Evolutionary conservation across 2,888 invertebrate species (phyloP).

Genomic region (Brenthis daphne): DNA sequence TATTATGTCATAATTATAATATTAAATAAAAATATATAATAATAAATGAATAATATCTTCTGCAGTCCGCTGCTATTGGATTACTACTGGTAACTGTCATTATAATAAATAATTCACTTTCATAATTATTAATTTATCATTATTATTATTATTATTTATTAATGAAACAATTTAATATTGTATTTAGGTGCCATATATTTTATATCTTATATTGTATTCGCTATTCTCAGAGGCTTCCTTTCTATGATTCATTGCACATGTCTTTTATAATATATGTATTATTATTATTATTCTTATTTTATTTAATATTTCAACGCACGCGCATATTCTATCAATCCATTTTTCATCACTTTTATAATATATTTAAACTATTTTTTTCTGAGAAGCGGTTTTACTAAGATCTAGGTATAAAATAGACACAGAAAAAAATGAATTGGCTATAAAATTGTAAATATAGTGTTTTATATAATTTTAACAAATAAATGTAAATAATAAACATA

Average conservation of each 20-base stretch:
- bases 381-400: neutral
- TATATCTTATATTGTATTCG: constrained; percentile 40
- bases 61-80: constrained; percentile 89
- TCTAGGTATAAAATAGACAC: neutral
- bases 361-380: neutral
- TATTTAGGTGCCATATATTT: constrained; percentile 36
- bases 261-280: constrained; percentile 17
- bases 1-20: constrained; percentile 38
- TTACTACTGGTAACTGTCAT: constrained; percentile 86
- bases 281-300: constrained; percentile 26
- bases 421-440: neutral
- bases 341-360: constrained; percentile 25
- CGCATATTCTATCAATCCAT: constrained; percentile 34
- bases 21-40: constrained; percentile 53
- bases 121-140: constrained; percentile 55
- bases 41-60: constrained; percentile 69
- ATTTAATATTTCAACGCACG: constrained; percentile 29
- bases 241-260: constrained; percentile 41
- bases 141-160: constrained; percentile 47
- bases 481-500: no score
- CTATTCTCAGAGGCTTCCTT: constrained; percentile 38
- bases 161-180: constrained; percentile 37
- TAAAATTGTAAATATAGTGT: no score
- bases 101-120: constrained; percentile 60
- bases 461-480: no score